phyloP scores from a whole-genome alignment of 2,888 invertebrate genomes.

The Calliphora vomitoria region DNA sequence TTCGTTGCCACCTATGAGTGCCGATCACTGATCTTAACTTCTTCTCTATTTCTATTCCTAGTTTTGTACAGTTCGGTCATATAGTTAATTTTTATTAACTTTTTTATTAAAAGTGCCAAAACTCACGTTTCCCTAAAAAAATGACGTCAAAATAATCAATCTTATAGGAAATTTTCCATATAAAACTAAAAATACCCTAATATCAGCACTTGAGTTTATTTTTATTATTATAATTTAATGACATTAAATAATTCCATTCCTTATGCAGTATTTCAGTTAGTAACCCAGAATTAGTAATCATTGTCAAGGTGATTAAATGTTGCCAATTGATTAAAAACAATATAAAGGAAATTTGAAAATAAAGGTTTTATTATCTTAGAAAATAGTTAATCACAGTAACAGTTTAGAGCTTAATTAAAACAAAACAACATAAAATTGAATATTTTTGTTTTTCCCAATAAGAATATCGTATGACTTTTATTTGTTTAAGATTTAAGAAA shows the following conservation, averaged over 20 bases:
- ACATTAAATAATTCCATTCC: neutral
- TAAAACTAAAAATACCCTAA: neutral
- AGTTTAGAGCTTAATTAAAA: neutral
- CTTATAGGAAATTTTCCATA: neutral
- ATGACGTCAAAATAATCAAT: no score
- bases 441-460: neutral
- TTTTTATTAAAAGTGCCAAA: no score
- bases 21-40: no score
- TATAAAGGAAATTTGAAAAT: neutral
- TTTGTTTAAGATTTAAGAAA: slow-evolving; percentile 23
- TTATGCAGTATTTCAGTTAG: neutral
- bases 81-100: no score
- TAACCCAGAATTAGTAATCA: neutral
- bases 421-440: neutral
- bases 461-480: slow-evolving; percentile 56
- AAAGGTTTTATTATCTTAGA: slow-evolving; percentile 10
- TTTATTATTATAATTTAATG: neutral
- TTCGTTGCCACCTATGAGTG: no score
- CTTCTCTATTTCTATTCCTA: no score
- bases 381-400: neutral
- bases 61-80: no score
- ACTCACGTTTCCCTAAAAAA: neutral
- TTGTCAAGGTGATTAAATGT: slow-evolving; percentile 7
- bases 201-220: neutral
- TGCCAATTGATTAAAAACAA: neutral